phyloP scores from a whole-genome alignment of 2,113 vertebrate genomes.

The Rhinoderma darwinii region DNA sequence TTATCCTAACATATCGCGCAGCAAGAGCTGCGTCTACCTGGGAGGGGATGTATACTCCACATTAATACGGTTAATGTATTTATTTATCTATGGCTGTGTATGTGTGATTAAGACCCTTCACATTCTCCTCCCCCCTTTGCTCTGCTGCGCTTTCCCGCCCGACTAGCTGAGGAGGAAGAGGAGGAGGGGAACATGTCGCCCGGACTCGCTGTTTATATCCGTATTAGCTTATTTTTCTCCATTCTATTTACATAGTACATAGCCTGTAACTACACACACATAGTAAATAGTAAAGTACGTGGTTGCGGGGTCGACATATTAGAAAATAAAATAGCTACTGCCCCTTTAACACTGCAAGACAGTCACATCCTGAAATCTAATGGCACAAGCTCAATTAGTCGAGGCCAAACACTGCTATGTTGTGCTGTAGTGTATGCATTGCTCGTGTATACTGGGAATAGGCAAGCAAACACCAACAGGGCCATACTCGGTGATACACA shows the following conservation, averaged over 20 bases:
- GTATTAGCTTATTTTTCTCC: background rate
- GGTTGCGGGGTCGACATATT: no score
- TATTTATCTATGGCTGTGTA: background rate
- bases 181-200: constrained; percentile 47
- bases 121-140: constrained; percentile 28
- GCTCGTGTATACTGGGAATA: no score
- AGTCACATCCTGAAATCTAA: no score
- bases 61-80: background rate
- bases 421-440: background rate
- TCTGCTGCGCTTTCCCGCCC: constrained; percentile 48
- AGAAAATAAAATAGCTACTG: background rate
- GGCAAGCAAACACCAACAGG: background rate
- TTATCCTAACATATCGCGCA: background rate
- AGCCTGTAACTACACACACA: no score
- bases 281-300: no score
- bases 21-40: background rate
- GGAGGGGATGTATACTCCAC: background rate
- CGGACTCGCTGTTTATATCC: background rate
- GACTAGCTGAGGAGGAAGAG: constrained; percentile 34
- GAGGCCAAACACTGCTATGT: background rate
- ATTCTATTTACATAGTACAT: background rate
- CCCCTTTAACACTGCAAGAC: no score
- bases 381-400: no score
- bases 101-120: background rate
- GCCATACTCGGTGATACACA: background rate